phyloP scores from a whole-genome alignment of 2,888 invertebrate species.

The Rotaria sp. region DNA sequence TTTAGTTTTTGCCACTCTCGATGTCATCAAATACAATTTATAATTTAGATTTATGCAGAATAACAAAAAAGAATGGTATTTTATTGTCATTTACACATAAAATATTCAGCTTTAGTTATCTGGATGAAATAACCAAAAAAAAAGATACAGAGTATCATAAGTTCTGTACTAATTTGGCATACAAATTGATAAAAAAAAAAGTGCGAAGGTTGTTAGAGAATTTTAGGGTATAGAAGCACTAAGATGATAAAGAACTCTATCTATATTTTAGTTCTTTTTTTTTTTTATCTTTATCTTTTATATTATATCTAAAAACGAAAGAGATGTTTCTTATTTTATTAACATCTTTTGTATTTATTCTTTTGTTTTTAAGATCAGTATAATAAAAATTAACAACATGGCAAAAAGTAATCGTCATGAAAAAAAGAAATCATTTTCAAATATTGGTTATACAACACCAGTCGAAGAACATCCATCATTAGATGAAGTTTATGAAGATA shows the following conservation, averaged over 20 bases:
- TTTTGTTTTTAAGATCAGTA: neutral
- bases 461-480: neutral
- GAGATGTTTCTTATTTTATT: too few species aligned
- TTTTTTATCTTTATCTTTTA: too few species aligned
- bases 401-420: neutral
- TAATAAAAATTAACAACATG: neutral
- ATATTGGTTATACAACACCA: neutral
- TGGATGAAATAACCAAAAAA: too few species aligned
- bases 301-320: too few species aligned
- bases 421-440: neutral
- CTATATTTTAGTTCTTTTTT: neutral
- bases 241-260: neutral
- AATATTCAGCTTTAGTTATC: too few species aligned
- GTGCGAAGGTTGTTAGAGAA: neutral
- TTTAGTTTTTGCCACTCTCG: too few species aligned
- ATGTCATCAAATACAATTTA: too few species aligned
- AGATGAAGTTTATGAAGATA: slow-evolving; percentile 62
- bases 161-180: too few species aligned
- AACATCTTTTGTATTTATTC: neutral
- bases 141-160: too few species aligned
- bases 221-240: neutral
- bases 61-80: too few species aligned
- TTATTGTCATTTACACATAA: too few species aligned
- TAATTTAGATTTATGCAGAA: too few species aligned
- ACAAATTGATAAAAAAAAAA: neutral